Base-by-base conservation (phyloP, 2,888 invertebrate species). In the Julus scandinavius region DNA sequence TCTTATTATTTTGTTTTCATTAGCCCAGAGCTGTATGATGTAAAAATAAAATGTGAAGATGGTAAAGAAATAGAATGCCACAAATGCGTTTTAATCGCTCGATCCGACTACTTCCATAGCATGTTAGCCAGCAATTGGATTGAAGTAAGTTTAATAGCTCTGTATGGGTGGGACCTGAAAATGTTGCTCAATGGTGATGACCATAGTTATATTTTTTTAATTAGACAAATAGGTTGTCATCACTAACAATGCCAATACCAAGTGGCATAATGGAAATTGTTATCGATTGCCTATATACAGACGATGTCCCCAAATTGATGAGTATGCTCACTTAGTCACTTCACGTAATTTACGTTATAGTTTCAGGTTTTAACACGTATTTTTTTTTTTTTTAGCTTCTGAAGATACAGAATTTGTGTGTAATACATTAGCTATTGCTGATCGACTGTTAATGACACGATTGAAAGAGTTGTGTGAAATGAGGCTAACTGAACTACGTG, bases 91-190 rank as follows among this genome's bases (percentile, higher is more conserved):
- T 92, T 97, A 29, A 95, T 95, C 0, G 95, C 96, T 0, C 93
- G 97, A 54, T 93, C 96, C n/a, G 97, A 97, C 90, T 97, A 97
- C 92, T 97, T 97, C 92, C 94, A 95, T 89, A 95, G 95, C 91
- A 96, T 97, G 96, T 95, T 97, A 90, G 94, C 95, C 91, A 94
- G 95, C 91, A 94, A 95, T 84, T 97, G 97, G 97, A 93, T 94
- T 87, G 95, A 95, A 94, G 95, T 95, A 91, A 92, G 92, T 80
- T 80, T 38, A 80, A 9, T 63, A 6, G n/a, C 84, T 80, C 38
- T 2, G 38, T 38, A 80, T 58, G 17, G 38, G 38, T 38, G 9
- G 80, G 38, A 29, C n/a, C 87, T 72, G 20, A 29, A 20, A 29
- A 63, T 40, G 0, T 63, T 20, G 41, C 41, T 38, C 87, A 88